Conservation (phyloP, 2,797 vertebrate genomes). For the Ctenopoma multispine region DNA sequence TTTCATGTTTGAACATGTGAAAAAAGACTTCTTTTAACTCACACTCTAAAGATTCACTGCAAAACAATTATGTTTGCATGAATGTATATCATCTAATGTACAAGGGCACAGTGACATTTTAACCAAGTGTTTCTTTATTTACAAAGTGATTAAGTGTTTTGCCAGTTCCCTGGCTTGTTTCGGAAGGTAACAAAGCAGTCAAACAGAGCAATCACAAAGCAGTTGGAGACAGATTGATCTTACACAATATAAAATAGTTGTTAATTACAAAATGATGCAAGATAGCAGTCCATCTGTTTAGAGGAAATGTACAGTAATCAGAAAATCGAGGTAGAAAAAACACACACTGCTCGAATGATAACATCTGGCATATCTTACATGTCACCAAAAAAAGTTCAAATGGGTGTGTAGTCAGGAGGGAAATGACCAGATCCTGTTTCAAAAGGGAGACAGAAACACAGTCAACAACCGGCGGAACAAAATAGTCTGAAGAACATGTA, state of each 20-base stretch:
- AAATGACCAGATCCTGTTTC: slow-evolving; percentile 38
- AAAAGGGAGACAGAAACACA: slow-evolving; percentile 15
- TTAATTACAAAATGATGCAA: slow-evolving; percentile 66
- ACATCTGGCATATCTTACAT: slow-evolving; percentile 50
- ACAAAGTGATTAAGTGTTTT: slow-evolving; percentile 70
- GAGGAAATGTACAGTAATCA: slow-evolving; percentile 59
- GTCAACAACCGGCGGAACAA: slow-evolving; percentile 21
- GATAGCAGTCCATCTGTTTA: slow-evolving; percentile 52
- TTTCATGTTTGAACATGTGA: slow-evolving; percentile 10
- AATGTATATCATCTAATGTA: slow-evolving; percentile 8
- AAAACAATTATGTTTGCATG: slow-evolving; percentile 2
- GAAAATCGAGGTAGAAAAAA: slow-evolving; percentile 84
- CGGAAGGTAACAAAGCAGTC: slow-evolving; percentile 40
- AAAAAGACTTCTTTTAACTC: not conserved
- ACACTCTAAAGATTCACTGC: not conserved
- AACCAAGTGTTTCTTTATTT: slow-evolving; percentile 77
- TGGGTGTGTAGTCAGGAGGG: slow-evolving; percentile 6
- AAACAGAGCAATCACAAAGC: slow-evolving; percentile 52
- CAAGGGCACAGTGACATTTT: slow-evolving; percentile 42
- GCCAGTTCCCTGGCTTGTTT: slow-evolving; percentile 38
- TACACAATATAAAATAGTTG: slow-evolving; percentile 69
- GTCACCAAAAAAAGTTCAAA: slow-evolving; percentile 46
- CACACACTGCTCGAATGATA: slow-evolving; percentile 64
- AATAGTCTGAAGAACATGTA: slow-evolving; percentile 26
- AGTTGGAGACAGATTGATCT: slow-evolving; percentile 46